Evolutionary conservation across 2,113 vertebrate genomes (phyloP).

Genomic region (Cichladusa arquata): DNA sequence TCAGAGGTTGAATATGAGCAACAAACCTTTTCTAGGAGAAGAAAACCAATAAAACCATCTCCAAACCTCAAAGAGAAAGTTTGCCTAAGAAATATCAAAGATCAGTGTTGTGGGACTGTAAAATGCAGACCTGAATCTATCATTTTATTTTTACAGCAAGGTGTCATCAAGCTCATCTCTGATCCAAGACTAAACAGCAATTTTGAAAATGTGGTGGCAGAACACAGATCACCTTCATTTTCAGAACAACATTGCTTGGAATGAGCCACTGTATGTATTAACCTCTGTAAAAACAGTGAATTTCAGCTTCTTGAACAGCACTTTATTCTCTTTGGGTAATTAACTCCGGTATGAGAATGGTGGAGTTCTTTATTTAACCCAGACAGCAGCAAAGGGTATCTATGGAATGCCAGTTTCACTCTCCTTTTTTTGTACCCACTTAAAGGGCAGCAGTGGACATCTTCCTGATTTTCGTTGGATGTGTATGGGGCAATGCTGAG

Average conservation of each 20-base stretch:
- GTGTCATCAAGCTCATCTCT: background rate
- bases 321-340: background rate
- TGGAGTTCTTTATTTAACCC: background rate
- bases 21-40: background rate
- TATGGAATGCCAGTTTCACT: background rate
- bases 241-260: background rate
- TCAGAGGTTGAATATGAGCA: background rate
- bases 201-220: background rate
- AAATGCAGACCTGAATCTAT: conserved; percentile 22
- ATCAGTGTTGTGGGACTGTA: background rate
- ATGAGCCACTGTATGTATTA: background rate
- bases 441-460: too few species aligned
- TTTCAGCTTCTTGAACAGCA: background rate
- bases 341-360: fast-evolving
- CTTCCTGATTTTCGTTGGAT: background rate
- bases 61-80: background rate
- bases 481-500: background rate
- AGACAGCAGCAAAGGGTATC: background rate
- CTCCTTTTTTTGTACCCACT: background rate
- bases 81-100: conserved; percentile 32
- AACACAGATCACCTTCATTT: conserved; percentile 4
- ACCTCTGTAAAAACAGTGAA: background rate
- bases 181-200: background rate
- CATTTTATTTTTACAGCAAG: background rate
- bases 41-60: background rate